Percentiles rank a stretch among this genome's conserved stretches.
Evolutionary conservation across 2,797 vertebrate species (phyloP).

Genomic region (Sebastiscus albofasciatus): DNA sequence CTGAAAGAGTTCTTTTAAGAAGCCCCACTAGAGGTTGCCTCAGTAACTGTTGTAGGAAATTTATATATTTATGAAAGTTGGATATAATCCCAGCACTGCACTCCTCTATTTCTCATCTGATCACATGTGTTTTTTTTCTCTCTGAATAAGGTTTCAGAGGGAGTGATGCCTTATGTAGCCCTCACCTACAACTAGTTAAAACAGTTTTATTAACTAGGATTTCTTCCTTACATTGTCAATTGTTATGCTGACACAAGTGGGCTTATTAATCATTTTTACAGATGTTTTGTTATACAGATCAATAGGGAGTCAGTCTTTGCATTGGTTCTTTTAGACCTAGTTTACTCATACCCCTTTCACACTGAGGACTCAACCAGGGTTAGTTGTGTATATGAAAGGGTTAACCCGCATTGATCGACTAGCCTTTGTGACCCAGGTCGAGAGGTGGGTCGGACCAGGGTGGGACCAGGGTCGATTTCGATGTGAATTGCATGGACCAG

Average conservation of each 20-base stretch:
- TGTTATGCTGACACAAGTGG: not conserved
- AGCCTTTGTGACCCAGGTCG: no score
- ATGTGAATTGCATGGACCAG: no score
- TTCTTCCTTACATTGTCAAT: not conserved
- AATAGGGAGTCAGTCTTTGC: not conserved
- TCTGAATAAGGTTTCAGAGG: conserved; percentile 7
- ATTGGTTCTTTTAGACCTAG: not conserved
- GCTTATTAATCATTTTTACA: no score
- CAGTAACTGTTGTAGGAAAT: conserved; percentile 51
- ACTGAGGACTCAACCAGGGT: no score
- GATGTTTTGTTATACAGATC: no score
- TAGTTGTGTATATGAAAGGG: no score
- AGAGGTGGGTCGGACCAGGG: no score
- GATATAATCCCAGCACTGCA: conserved; percentile 42
- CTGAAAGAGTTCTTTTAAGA: conserved; percentile 67
- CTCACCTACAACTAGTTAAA: conserved; percentile 7
- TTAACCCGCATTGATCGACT: no score
- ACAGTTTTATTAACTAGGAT: conserved; percentile 9
- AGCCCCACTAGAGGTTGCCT: conserved; percentile 52
- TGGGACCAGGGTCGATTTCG: no score
- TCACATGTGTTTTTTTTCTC: conserved; percentile 1
- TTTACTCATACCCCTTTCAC: not conserved
- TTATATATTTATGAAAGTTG: conserved; percentile 60
- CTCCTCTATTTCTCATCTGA: conserved; percentile 31
- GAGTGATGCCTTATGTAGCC: conserved; percentile 31